Evolutionary conservation across 23 tunicate species (phyloP), one percentile per base, ranked within the genome.

Genomic region (Corella eumyota): DNA sequence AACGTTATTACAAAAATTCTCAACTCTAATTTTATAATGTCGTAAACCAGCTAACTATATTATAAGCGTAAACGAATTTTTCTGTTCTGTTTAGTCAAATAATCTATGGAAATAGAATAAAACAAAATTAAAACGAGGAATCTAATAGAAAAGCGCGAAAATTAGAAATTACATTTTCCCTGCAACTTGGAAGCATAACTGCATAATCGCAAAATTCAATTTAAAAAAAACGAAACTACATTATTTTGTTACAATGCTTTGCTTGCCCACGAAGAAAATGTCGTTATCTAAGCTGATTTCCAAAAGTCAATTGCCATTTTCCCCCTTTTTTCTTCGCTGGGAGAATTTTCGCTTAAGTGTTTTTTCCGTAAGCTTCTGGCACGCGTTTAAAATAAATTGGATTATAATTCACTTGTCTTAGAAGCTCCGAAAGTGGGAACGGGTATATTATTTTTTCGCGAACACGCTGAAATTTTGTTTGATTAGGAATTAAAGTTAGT

Each of bases 351-450:
- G 1, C 13, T 7, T 40, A 24, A 3, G 40, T 3, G 36, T 34
- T 64, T 36, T 38, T 22, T 30, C 48, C 51, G 31, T n/a, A 23
- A 6, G 24, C 3, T 52, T 37, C 30, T 64, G 67, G 67, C 82
- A 58, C 82, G 82, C 82, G 82, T 52, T 31, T 40, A 28, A 17
- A 3, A 28, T 45, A 75, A 75, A 75, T 75, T 75, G 82, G 82
- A 75, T 75, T 75, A 75, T 66, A 66, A 26, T 62, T 32, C 1
- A 22, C 67, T 23, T 46, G 4, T 44, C 45, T 23, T 20, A 34
- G 45, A 32, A n/a, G 37, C 45, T 17, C 13, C 65, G 45, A 46
- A 19, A 15, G 9, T 23, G 38, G 54, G 54, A 25, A 25, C n/a
- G n/a, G n/a, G n/a, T n/a, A n/a, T n/a, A n/a, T n/a, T n/a, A n/a